Base-by-base conservation (phyloP, 1,140 invertebrate species). In the Drosophila nigrodunni region DNA sequence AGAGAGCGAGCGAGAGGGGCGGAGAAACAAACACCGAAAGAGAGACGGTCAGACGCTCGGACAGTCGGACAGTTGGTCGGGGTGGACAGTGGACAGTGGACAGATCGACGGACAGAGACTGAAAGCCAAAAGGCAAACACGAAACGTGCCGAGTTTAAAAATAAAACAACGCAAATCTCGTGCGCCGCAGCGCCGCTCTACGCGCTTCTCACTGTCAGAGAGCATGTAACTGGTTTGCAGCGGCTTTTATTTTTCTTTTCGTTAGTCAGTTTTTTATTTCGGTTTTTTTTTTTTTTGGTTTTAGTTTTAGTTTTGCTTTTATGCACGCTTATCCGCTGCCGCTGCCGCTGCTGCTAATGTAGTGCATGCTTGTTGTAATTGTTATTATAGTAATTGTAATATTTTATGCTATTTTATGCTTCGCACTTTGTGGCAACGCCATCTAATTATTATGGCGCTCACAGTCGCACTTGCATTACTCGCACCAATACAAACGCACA, bases 131-230 rank as follows among this genome's bases (percentile, higher is more conserved):
- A 77, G 64, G 82, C 75, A 82, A 86, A 87, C 71, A 87, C 82
- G 79, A 86, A 86, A 86, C 82, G 82, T 86, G 82, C 82, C 82
- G 78, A 66, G 77, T 85, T 85, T 86, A 81, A 85, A 83, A 85
- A 83, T 85, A 85, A 85, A 86, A 85, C 82, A 86, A 85, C 81
- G 69, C 71, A 86, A 87, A 86, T 86, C 82, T 86, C 82, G 82
- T 86, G 82, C 72, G 62, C 49, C 50, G 30, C 58, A 60, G 62
- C 50, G 49, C 70, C 75, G 66, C 59, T 85, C 78, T 78, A 76
- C 75, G 81, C 81, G 79, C 77, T 87, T 80, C 71, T 74, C 70
- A 74, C 72, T 69, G 66, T 34, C 58, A 62, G 55, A 61, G 44
- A 41, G 65, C 37, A 72, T 88, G 58, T 75, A 88, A 88, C 83